Base-by-base conservation (phyloP, 2,113 vertebrate genomes). In the Scartelaos histophorus region DNA sequence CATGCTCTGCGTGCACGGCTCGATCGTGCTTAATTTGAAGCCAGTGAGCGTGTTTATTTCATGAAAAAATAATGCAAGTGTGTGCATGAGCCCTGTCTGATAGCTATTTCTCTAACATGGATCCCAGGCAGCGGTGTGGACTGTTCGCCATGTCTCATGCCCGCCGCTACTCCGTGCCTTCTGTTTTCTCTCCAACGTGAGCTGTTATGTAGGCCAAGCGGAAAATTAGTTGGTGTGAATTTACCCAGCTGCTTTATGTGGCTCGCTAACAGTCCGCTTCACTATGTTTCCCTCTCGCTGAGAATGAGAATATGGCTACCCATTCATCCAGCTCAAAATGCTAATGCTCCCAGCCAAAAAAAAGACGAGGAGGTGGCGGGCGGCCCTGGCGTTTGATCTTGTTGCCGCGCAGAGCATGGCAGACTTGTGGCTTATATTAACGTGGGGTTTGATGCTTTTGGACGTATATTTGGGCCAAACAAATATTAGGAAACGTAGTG, bases 221-320 rank as follows among this genome's bases (percentile, higher is more conserved):
- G 66, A 29, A 70, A 69, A 82, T 68, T 66, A 60, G 78, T 76
- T 49, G 6, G 67, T 66, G 67, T 82, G 76, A 66, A 80, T 83
- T 45, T 67, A 71, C 67, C 66, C 19, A 62, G 84, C 53, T 57
- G 45, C 76, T 67, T 70, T 79, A 46, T 51, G 67, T 35, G 38
- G 57, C 24, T 75, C 64, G 7, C 34, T 67, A n/a, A 5, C 38
- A 69, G 25, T 25, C 60, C 83, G 75, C 76, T 78, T 62, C 65
- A 16, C 68, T 25, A 25, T 64, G 66, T 78, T 78, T 77, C 45
- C 71, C 72, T 65, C 66, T 65, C 65, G 53, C 60, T 60, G 76
- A 82, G 81, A 82, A 78, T 82, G 74, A 84, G 85, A 93, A 93
- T 81, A 93, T 93, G 93, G 91, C 92, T 69, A 89, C 92, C 92